These are phyloP conservation scores for Lates japonicus DNA, from an alignment of 2,797 vertebrate genomes.

Conservation along the genomic window DNA sequence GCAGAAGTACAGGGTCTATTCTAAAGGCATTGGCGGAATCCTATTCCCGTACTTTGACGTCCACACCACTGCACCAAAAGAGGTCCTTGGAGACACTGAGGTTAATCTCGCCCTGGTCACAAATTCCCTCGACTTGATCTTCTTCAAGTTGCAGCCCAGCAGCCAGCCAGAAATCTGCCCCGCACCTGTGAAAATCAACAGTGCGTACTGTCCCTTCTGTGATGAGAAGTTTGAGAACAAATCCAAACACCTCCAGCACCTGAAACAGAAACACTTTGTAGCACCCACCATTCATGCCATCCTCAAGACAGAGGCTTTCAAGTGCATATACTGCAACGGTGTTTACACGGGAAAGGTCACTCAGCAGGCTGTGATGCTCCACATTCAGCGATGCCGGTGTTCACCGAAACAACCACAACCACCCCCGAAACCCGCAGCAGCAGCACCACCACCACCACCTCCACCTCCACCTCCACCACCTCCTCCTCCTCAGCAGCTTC, in stretches of 20 bases:
- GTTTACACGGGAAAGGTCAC: conserved; percentile 98
- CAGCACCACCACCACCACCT: not conserved
- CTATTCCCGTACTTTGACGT: conserved; percentile 96
- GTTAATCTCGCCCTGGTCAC: conserved; percentile 93
- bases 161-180: conserved; percentile 75
- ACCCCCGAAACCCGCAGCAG: not conserved
- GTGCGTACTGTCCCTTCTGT: conserved; percentile 92
- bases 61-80: conserved; percentile 89
- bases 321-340: conserved; percentile 97
- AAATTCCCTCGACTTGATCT: conserved; percentile 88
- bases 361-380: conserved; percentile 93
- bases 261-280: conserved; percentile 95
- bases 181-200: conserved; percentile 73
- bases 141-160: conserved; percentile 91
- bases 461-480: conserved; percentile 27
- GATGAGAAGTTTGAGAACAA: conserved; percentile 87
- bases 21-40: conserved; percentile 88
- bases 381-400: conserved; percentile 93
- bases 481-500: conserved; percentile 12
- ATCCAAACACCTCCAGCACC: conserved; percentile 90
- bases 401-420: conserved; percentile 83
- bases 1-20: conserved; percentile 91
- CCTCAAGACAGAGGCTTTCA: conserved; percentile 95
- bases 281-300: conserved; percentile 96
- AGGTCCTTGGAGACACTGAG: conserved; percentile 91